Base-by-base conservation (phyloP, 2,888 invertebrate species). In the Arrhopalites spinosus region DNA sequence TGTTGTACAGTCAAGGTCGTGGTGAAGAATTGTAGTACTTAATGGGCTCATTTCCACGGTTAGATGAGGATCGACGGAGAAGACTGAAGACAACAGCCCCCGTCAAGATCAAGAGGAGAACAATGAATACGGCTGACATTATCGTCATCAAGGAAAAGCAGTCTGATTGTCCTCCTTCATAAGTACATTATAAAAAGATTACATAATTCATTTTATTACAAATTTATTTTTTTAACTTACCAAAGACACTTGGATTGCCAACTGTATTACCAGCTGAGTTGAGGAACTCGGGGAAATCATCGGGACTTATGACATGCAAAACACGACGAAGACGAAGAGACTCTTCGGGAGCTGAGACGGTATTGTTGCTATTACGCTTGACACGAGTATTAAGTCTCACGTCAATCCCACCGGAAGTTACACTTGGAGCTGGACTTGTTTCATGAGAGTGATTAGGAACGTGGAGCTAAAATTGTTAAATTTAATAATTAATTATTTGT, bases 221-320 rank as follows among this genome's bases (percentile, higher is more conserved):
- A n/a, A n/a, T n/a, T n/a, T n/a, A n/a, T n/a, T n/a, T n/a, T n/a
- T 7, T 17, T 20, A 5, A 53, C 53, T 36, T 36, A 64, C 64
- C 64, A n/a, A 11, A 64, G 20, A 64, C 13, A 25, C 29, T 64
- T 36, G 64, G 36, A 20, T 53, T 53, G 15, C 17, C 53, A 17
- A 11, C 36, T 36, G 75, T 59, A 3, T 53, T 53, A 53, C 17
- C 53, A 17, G 36, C 36, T 36, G 75, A 59, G 2, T 30, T 13
- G 5, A 69, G 15, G 23, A 80, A 78, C 73, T 80, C 80, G 27
- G 82, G 81, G 45, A 82, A 75, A 72, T 82, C 82, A 76, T 82
- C 82, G 13, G 82, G 82, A 5, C 80, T 79, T 20, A 82, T 76
- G 15, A 82, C 80, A 50, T 80, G 80, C 25, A 82, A 80, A 36